These are phyloP conservation scores for Ctenosaura bakeri DNA, from an alignment of 2,797 vertebrate genomes.

Conservation along the genomic window DNA sequence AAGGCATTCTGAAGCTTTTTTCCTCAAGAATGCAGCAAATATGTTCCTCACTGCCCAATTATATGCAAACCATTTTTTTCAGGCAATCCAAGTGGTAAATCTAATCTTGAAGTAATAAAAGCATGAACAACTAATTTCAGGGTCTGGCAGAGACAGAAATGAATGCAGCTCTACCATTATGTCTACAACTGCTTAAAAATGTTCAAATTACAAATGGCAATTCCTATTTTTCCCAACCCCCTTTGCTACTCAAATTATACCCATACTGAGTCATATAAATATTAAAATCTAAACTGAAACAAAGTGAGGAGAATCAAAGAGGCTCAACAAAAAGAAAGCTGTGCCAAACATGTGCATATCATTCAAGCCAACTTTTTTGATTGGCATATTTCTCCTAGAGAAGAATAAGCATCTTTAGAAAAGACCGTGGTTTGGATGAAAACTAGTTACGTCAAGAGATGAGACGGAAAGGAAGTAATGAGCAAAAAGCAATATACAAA, in stretches of 20 bases:
- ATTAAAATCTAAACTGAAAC: neutral
- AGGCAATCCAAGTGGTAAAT: constrained; percentile 24
- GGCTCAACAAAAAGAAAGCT: neutral
- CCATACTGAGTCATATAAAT: constrained; percentile 2
- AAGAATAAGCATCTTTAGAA: neutral
- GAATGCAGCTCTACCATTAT: neutral
- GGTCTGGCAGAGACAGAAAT: constrained; percentile 31
- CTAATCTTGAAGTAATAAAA: constrained; percentile 48
- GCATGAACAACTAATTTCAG: constrained; percentile 23
- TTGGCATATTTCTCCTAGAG: neutral
- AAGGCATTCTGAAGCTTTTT: constrained; percentile 36
- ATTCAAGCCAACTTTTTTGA: neutral
- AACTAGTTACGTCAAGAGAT: neutral
- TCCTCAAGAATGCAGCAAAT: constrained; percentile 57
- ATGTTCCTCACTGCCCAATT: constrained; percentile 43
- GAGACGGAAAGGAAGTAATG: neutral
- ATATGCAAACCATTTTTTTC: neutral
- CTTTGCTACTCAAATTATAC: neutral
- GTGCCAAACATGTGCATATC: neutral
- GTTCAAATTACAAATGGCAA: constrained; percentile 7
- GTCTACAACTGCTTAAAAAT: constrained; percentile 18
- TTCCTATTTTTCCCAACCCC: neutral
- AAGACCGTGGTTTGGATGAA: neutral
- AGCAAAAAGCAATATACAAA: neutral
- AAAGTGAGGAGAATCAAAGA: neutral